Base-by-base conservation (phyloP, 2,888 invertebrate species). In the Euspilapteryx auroguttella region DNA sequence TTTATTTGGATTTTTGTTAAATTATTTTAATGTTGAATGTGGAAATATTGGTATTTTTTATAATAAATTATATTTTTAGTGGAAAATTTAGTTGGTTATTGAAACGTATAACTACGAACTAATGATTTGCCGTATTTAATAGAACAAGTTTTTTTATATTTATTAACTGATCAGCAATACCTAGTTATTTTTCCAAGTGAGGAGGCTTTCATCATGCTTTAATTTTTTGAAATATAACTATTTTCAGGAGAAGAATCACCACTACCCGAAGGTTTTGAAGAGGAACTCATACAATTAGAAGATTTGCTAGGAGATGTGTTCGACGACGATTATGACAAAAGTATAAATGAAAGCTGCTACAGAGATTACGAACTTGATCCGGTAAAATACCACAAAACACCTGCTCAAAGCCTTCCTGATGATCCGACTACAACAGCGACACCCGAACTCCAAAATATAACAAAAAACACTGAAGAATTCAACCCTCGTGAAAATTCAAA, bases 231-330 rank as follows among this genome's bases (percentile, higher is more conserved):
- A n/a, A n/a, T n/a, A n/a, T n/a, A n/a, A n/a, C n/a, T n/a, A 14
- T 14, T 26, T 17, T 15, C 11, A 26, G 15, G 26, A 26, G 26
- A 26, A 26, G 17, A 8, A 11, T 26, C 26, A 5, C 26, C 26
- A 10, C 8, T 26, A 8, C 26, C 26, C 11, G 26, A 9, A 5
- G 26, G 11, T n/a, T 15, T 26, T 26, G 15, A 26, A 26, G 26
- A 26, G n/a, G 17, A 26, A 11, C 17, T 26, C 9, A 4, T 26
- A 17, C 26, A 26, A 17, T 12, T 26, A 17, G n/a, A 26, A 26
- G 26, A 26, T 15, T 14, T 25, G 25, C 14, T 25, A 13, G 13
- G 25, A 25, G 25, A 25, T 10, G 3, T 25, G 8, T 26, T n/a
- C n/a, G n/a, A n/a, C n/a, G n/a, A n/a, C n/a, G n/a, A n/a, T n/a